Base-by-base conservation (phyloP, 2,888 invertebrate genomes). In the Eilema depressum region DNA sequence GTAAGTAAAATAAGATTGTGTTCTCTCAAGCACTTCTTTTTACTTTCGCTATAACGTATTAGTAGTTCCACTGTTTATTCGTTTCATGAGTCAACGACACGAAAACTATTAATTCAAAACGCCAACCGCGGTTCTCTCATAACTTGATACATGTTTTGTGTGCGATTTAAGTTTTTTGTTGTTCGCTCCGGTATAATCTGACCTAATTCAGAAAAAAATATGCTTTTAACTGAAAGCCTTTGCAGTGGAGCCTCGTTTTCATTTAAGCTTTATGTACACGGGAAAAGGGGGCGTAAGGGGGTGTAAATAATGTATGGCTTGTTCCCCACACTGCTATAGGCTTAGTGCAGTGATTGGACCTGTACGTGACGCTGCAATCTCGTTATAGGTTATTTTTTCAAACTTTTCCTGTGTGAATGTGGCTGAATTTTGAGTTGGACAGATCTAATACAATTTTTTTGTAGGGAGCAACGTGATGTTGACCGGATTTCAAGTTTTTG, bases 151-250 rank as follows among this genome's bases (percentile, higher is more conserved):
- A 5, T 71, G 57, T 81, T 56, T 71, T 70, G 67, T 68, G 59
- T 59, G 53, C 11, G 68, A 66, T 74, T 75, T 71, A 72, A 76
- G 70, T 70, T 72, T 75, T 68, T 66, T 79, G 83, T 75, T 75
- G 69, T 78, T 75, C 69, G 66, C 69, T 53, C 30, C 56, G 41
- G 67, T 37, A 64, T 75, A 79, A 77, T 73, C 68, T 70, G 81
- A 79, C 82, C 81, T 66, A 74, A 76, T 77, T 82, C 71, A 1
- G 37, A 71, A 71, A 74, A 76, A 77, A 72, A 77, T 70, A 71
- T 77, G 70, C 68, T 80, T 69, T 76, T 7, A 66, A 56, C 63
- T 26, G 30, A 25, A 73, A 70, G 71, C 67, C 69, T 63, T 72
- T 72, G 41, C 62, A 66, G 57, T 37, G 64, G 63, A 72, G 74